These are phyloP conservation scores for Frankliniella fusca DNA, from an alignment of 2,888 invertebrate species.

Conservation along the genomic window DNA sequence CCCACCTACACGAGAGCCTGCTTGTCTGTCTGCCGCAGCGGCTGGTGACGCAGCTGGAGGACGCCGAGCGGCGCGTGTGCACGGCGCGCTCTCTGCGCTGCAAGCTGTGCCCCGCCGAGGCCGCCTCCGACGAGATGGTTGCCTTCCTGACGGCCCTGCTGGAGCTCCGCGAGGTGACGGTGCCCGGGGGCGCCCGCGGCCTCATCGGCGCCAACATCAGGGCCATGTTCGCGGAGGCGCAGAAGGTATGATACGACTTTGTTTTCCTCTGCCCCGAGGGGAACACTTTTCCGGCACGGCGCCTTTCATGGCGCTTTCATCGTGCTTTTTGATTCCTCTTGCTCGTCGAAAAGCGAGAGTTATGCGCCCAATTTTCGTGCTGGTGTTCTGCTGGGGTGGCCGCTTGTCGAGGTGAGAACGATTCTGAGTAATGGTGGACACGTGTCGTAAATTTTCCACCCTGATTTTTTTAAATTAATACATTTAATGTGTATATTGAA, in stretches of 20 bases:
- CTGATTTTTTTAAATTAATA: too few relatives aligned
- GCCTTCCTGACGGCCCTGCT: constrained; percentile 52
- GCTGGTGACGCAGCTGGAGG: constrained; percentile 52
- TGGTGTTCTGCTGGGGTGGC: too few relatives aligned
- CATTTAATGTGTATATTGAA: too few relatives aligned
- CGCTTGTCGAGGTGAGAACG: too few relatives aligned
- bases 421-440: too few relatives aligned
- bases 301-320: too few relatives aligned
- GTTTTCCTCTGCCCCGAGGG: constrained; percentile 27
- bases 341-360: too few relatives aligned
- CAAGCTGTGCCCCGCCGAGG: constrained; percentile 48
- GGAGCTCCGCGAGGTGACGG: constrained; percentile 56
- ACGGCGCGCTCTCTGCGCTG: constrained; percentile 55
- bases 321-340: too few relatives aligned
- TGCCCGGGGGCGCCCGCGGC: constrained; percentile 55
- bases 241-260: constrained; percentile 49
- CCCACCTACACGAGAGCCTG: not conserved
- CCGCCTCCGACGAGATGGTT: constrained; percentile 46
- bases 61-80: constrained; percentile 52
- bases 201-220: constrained; percentile 55
- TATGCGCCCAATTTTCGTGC: too few relatives aligned
- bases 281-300: too few relatives aligned
- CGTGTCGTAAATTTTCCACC: not conserved
- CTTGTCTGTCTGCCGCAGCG: constrained; percentile 39
- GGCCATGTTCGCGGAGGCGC: constrained; percentile 57